These are phyloP conservation scores for Agriotes lineatus DNA, from an alignment of 2,888 invertebrate species.

Conservation along the genomic window DNA sequence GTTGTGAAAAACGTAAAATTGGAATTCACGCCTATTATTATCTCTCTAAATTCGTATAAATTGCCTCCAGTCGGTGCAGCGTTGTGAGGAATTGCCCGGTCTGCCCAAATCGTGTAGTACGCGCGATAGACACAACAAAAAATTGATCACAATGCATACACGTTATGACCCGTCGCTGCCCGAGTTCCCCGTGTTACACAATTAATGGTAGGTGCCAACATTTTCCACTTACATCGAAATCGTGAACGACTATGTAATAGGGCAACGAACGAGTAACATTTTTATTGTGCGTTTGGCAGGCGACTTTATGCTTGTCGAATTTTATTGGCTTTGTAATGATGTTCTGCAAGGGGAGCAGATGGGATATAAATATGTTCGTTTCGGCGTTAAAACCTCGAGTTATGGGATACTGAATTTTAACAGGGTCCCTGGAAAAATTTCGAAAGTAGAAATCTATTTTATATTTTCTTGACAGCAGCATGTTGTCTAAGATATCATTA, in stretches of 20 bases:
- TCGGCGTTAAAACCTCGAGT: too few relatives aligned
- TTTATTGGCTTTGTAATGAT: background rate
- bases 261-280: conserved; percentile 13
- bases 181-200: conserved; percentile 2
- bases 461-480: too few relatives aligned
- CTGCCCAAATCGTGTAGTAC: conserved; percentile 1
- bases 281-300: background rate
- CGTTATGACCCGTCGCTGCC: background rate
- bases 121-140: background rate
- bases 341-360: background rate
- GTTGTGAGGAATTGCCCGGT: background rate
- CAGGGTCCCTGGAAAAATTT: too few relatives aligned
- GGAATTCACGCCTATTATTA: conserved; percentile 5
- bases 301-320: background rate
- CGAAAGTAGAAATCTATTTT: too few relatives aligned
- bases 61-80: background rate
- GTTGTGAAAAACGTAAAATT: conserved; percentile 12
- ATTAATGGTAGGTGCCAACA: conserved; percentile 3
- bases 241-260: background rate
- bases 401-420: too few relatives aligned
- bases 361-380: too few relatives aligned
- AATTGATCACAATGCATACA: background rate
- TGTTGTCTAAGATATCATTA: too few relatives aligned
- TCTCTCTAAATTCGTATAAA: conserved; percentile 5
- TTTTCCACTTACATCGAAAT: background rate